Evolutionary conservation across 2,113 vertebrate species (phyloP), one percentile per base, ranked within the genome.

Genomic region (Orientallactaga bullata): DNA sequence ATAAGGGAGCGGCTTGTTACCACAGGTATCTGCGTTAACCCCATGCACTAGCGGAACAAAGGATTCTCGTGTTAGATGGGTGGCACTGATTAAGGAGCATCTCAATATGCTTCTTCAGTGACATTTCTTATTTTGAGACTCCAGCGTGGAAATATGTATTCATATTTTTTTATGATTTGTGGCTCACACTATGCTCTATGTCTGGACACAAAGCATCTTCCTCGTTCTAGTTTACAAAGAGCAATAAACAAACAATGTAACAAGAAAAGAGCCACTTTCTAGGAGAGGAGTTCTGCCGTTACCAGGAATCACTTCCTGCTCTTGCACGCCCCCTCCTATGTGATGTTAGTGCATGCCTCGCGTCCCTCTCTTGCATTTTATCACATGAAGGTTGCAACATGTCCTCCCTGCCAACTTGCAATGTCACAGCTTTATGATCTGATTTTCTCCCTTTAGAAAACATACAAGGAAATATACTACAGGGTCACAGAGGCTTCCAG

Each of bases 201-300:
- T 32, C 24, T 72, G 28, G 66, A 71, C 12, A 42, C 37, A 66
- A 96, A 55, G 90, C 4, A 65, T n/a, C 94, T 85, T 89, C 47
- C 10, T 23, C 32, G 37, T 61, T 94, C 71, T 69, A 51, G 11
- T 93, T 93, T 80, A 84, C 9, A 92, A 89, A 2, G 11, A 81
- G 37, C 47, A 80, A 72, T 60, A 95, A 87, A 63, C n/a, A 81
- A 94, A 89, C 60, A 96, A 87, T 85, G 80, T 84, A 88, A 73
- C 26, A 94, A 74, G 71, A 60, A 93, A 90, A 78, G 39, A 89
- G 81, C 10, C 71, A 85, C 86, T 95, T 96, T 81, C 76, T 8
- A 81, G 81, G 58, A 93, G 73, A 3, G 1, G 91, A 81, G 80
- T 92, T 95, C 60, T 95, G 84, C 92, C 83, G 94, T 81, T 89